A percentile compares a stretch with the other conserved stretches of the same genome.
Evolutionary conservation across 2,888 invertebrate genomes (phyloP).

Genomic region (Julus scandinavius): DNA sequence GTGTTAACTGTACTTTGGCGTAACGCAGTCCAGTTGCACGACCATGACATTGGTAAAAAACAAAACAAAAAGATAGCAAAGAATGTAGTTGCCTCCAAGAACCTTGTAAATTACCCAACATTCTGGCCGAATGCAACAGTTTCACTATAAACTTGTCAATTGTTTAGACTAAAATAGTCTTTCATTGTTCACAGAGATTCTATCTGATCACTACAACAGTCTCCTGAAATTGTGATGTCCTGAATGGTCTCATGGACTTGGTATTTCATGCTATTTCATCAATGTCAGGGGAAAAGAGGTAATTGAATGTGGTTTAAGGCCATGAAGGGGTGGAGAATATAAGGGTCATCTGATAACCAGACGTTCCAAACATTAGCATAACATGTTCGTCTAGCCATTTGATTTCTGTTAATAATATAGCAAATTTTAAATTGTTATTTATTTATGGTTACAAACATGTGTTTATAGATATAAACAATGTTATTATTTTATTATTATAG

Average conservation of each 20-base stretch:
- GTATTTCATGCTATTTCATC: not conserved
- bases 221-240: not conserved
- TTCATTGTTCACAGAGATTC: not conserved
- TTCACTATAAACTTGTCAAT: not conserved
- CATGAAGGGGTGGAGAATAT: not conserved
- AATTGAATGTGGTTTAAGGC: not conserved
- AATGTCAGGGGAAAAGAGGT: not conserved
- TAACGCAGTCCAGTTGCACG: not conserved
- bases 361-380: not conserved
- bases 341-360: not conserved
- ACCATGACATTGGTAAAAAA: not conserved
- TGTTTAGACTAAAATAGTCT: not conserved
- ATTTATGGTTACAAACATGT: not conserved
- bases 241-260: not conserved
- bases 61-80: not conserved
- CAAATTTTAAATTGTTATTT: not conserved
- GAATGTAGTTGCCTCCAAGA: not conserved
- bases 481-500: slow-evolving; percentile 12
- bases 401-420: not conserved
- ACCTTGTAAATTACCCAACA: not conserved
- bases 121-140: not conserved
- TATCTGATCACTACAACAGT: not conserved
- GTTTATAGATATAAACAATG: not conserved
- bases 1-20: not conserved
- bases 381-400: not conserved